Conservation (phyloP, 2,113 vertebrate species). For the Natator depressus region DNA sequence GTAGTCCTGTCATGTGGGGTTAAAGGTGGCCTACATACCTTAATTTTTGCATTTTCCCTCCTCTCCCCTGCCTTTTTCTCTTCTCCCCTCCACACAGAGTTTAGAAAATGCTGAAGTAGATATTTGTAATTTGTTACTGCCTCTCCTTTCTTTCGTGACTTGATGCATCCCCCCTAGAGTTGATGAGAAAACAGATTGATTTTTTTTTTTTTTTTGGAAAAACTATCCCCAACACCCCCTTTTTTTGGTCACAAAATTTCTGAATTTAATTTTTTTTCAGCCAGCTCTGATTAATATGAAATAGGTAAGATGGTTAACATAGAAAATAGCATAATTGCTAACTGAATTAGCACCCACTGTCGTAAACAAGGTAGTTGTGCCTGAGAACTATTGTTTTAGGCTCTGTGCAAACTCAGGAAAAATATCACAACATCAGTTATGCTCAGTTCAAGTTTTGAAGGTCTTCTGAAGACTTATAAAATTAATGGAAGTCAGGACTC, state of each 20-base stretch:
- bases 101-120: not conserved
- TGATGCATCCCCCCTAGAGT: not conserved
- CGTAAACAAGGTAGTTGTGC: not conserved
- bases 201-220: rapidly evolving
- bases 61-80: not conserved
- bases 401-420: not conserved
- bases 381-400: not conserved
- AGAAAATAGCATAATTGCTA: not conserved
- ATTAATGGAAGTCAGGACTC: not conserved
- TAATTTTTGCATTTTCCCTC: not conserved
- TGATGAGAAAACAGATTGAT: rapidly evolving
- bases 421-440: not conserved
- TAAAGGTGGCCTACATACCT: not conserved
- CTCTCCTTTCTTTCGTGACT: not conserved
- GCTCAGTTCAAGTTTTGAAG: not conserved
- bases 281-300: not conserved
- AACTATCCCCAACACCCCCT: rapidly evolving
- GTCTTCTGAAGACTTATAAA: not conserved
- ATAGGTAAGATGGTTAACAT: not conserved
- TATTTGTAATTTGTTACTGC: not conserved
- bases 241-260: not conserved
- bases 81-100: not conserved
- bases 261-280: not conserved
- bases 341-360: not conserved
- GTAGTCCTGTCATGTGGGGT: not conserved